A percentile compares a stretch with the other conserved stretches of the same genome.
Evolutionary conservation across 30 jellyfish, hydroid and myxozoan species (phyloP).

Genomic region (Sanderia malayensis): DNA sequence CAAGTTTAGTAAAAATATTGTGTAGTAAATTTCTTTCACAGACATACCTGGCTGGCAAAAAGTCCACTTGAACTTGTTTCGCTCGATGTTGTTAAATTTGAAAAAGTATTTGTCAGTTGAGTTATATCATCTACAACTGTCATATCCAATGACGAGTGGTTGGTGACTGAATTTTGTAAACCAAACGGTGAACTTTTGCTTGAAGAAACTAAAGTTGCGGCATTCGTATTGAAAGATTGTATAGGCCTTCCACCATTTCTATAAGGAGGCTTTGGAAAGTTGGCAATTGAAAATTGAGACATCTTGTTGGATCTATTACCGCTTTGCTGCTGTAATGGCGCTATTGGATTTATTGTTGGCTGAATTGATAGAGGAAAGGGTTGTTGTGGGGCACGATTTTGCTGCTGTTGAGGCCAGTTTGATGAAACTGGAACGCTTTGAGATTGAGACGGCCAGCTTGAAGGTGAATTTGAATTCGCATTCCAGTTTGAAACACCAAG

Average conservation of each 20-base stretch:
- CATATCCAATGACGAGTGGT: conserved; percentile 79
- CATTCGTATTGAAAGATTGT: conserved; percentile 39
- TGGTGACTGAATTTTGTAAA: conserved; percentile 43
- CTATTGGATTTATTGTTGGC: too few relatives aligned
- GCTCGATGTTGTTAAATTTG: conserved; percentile 83
- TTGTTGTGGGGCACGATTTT: too few relatives aligned
- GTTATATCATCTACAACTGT: conserved; percentile 92
- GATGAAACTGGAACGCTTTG: conserved; percentile 65
- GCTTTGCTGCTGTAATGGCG: conserved; percentile 23
- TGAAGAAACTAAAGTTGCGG: conserved; percentile 42
- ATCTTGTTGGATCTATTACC: conserved; percentile 54
- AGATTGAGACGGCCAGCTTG: conserved; percentile 90
- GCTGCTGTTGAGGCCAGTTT: conserved; percentile 88
- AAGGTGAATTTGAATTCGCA: conserved; percentile 69
- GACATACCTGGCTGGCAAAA: conserved; percentile 76
- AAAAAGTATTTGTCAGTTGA: conserved; percentile 86
- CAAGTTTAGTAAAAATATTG: too few relatives aligned
- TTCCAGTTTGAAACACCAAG: conserved; percentile 93
- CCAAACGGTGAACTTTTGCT: conserved; percentile 46
- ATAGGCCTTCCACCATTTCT: conserved; percentile 42
- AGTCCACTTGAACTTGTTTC: conserved; percentile 80
- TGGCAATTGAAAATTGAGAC: conserved; percentile 64
- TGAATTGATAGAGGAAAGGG: conserved; percentile 65
- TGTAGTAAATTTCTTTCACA: not conserved
- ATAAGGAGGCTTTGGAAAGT: conserved; percentile 58